Evolutionary conservation across 2,797 vertebrate species (phyloP).

Genomic region (Lepidocolaptes lacrymiger): DNA sequence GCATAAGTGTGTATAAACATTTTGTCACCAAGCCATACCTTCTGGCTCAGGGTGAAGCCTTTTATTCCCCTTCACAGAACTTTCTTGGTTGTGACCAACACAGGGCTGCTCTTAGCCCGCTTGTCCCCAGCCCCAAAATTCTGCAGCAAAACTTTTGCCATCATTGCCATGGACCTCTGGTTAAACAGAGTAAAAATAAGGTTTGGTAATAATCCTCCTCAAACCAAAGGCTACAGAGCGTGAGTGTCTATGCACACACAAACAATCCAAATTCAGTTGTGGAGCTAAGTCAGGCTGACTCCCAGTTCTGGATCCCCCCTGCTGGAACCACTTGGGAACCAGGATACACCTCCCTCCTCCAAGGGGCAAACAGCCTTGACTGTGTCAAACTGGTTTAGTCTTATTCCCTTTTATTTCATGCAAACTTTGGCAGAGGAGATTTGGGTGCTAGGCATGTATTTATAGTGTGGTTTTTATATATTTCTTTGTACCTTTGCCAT

Average conservation of each 20-base stretch:
- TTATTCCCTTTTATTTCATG: background rate
- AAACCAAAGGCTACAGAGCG: background rate
- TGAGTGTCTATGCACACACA: background rate
- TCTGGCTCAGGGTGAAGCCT: background rate
- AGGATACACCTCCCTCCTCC: background rate
- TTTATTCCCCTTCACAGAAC: background rate
- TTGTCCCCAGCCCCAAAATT: background rate
- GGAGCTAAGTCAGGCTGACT: background rate
- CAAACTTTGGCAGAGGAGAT: background rate
- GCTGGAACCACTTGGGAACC: background rate
- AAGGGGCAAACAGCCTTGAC: background rate
- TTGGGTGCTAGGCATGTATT: background rate
- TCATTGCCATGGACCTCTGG: background rate
- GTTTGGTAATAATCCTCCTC: background rate
- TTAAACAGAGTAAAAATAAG: background rate
- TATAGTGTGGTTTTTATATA: background rate
- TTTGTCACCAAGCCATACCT: background rate
- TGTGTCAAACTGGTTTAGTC: background rate
- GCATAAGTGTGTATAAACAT: accelerated
- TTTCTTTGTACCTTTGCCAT: background rate
- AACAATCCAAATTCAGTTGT: background rate
- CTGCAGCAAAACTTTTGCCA: background rate
- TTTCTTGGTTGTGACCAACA: background rate
- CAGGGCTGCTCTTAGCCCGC: background rate
- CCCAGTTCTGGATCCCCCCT: background rate